A percentile compares a stretch with the other conserved stretches of the same genome.
phyloP scores from a whole-genome alignment of 2,113 vertebrate genomes.

The Meles meles region DNA sequence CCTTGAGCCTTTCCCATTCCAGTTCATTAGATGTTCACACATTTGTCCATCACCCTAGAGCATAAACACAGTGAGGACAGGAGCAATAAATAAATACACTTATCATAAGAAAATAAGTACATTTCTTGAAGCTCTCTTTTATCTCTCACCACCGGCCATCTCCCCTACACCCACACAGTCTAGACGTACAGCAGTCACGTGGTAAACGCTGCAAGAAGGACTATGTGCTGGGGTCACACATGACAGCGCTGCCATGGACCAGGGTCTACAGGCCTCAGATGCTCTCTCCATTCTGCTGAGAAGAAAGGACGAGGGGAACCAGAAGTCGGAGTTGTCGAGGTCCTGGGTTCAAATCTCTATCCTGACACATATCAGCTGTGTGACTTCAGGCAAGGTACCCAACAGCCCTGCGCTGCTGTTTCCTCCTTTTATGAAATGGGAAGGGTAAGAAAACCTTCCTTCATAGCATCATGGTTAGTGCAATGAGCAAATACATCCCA shows the following conservation, averaged over 20 bases:
- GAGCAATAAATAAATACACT: background rate
- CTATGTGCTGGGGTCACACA: background rate
- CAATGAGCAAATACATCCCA: background rate
- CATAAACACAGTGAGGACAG: background rate
- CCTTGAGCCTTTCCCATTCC: background rate
- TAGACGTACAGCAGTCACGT: background rate
- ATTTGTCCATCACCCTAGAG: background rate
- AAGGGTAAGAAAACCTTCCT: background rate
- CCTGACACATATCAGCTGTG: background rate
- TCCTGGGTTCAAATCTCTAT: background rate
- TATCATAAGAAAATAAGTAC: background rate
- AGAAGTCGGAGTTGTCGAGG: background rate
- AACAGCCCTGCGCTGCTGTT: background rate
- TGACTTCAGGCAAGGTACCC: background rate
- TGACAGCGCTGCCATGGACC: background rate
- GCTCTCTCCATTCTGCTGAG: background rate
- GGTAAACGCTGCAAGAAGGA: background rate
- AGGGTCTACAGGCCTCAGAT: background rate
- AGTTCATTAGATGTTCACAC: background rate
- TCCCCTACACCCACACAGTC: background rate
- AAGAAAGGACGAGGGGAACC: background rate
- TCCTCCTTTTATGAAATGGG: constrained; percentile 11
- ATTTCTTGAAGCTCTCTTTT: background rate
- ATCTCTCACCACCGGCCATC: background rate
- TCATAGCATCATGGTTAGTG: background rate